Evolutionary conservation across 2,113 vertebrate genomes (phyloP), one percentile per base, ranked within the genome.

Genomic region (Peromyscus leucopus): DNA sequence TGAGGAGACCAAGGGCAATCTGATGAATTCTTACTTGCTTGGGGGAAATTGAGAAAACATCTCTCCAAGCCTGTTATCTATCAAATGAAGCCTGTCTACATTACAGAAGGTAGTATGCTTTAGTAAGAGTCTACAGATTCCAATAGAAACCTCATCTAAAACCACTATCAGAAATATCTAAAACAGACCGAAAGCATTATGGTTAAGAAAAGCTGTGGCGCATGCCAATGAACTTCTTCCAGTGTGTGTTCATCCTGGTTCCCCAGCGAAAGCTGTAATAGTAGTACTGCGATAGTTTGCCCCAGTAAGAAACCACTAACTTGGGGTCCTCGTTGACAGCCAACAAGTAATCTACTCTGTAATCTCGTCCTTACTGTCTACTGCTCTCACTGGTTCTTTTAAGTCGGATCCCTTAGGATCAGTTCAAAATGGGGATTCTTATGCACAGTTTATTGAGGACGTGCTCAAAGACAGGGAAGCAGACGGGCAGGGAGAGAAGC

Each of bases 381-480:
- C 61, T 84, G 61, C 11, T 95, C 61, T 80, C 59, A 95, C 74
- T 51, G 26, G 0, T 83, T 90, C n/a, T 85, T 8, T 78, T 92
- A 51, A 63, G 36, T 80, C 63, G 22, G 4, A 11, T 76, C 24
- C 28, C 24, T 57, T 63, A 82, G 76, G 86, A 97, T 22, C 72
- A 76, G 3, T 39, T 90, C 67, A 72, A 95, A 51, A 75, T 74
- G 72, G 51, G 84, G 8, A 90, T 88, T 93, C 11, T 67, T 95
- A 21, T 46, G 10, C 48, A 65, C 16, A 65, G 76, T 71, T 85
- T 88, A 42, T 51, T 78, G n/a, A 95, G 57, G 69, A 6, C 51
- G 8, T 83, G n/a, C 4, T 55, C 51, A 39, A 78, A 95, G 48
- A 94, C 85, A 93, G 59, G 76, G 85, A 88, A 63, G 75, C 10